Conservation (phyloP, 1,140 invertebrate species). For the fruit fly (Drosophila melanogaster) region Release_6_plus_ISO1_MT NC_004354.4:17671001-17671500, state of each 20-base stretch:
- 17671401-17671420: slow-evolving; percentile 51
- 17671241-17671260: not conserved
- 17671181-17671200: slow-evolving; percentile 18
- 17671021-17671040: slow-evolving; percentile 1
- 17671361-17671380: slow-evolving; percentile 18
- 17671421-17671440: slow-evolving; percentile 45
- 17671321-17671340: slow-evolving; percentile 1
- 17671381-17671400: slow-evolving; percentile 41
- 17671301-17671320: slow-evolving; percentile 38
- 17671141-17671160: not conserved
- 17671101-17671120: slow-evolving; percentile 36
- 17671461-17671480: no score
- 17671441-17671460: slow-evolving; percentile 55
- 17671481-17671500: no score
- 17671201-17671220: slow-evolving; percentile 52
- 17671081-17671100: slow-evolving; percentile 14
- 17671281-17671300: slow-evolving; percentile 46
- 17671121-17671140: slow-evolving; percentile 23
- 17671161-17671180: slow-evolving; percentile 7
- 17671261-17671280: slow-evolving; percentile 37
- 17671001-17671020: not conserved
- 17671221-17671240: slow-evolving; percentile 43
- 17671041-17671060: not conserved
- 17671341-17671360: not conserved
- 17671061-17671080: slow-evolving; percentile 2